Evolutionary conservation across 1,140 invertebrate genomes (phyloP).

Genomic region (Tetragnatha versicolor): DNA sequence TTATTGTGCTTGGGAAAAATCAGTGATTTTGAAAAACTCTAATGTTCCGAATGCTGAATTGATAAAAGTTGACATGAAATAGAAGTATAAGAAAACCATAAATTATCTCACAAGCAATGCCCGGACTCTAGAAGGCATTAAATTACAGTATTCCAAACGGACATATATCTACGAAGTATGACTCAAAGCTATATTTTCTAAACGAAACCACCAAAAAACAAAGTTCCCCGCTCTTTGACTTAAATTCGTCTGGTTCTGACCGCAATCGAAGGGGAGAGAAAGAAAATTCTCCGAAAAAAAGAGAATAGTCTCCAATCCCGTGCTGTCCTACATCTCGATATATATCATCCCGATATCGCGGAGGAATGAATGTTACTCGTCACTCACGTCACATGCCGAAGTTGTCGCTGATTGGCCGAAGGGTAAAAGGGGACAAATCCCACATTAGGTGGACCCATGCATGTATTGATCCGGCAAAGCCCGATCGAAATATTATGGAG

Average conservation of each 20-base stretch:
- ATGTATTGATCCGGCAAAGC: conserved; percentile 35
- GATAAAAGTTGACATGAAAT: too few species aligned
- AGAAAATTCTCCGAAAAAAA: neutral
- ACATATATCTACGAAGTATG: neutral
- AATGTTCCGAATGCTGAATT: too few species aligned
- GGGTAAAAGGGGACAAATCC: conserved; percentile 54
- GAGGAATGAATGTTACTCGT: conserved; percentile 46
- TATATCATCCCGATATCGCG: conserved; percentile 36
- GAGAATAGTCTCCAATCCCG: conserved; percentile 1
- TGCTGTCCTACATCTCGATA: neutral
- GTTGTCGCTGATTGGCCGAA: conserved; percentile 48
- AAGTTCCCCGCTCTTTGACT: neutral
- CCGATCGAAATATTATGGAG: conserved; percentile 49
- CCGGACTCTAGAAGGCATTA: neutral
- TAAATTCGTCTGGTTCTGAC: too few species aligned
- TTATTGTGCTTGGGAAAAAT: too few species aligned
- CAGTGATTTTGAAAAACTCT: too few species aligned
- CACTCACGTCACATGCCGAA: conserved; percentile 39
- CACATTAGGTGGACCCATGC: conserved; percentile 47
- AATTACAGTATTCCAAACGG: neutral
- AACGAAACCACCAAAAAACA: neutral
- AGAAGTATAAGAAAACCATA: too few species aligned
- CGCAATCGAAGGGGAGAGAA: too few species aligned
- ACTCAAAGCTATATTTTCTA: neutral
- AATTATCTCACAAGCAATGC: too few species aligned